Base-by-base conservation (phyloP, 2,888 invertebrate genomes). In the Resseliella maxima region DNA sequence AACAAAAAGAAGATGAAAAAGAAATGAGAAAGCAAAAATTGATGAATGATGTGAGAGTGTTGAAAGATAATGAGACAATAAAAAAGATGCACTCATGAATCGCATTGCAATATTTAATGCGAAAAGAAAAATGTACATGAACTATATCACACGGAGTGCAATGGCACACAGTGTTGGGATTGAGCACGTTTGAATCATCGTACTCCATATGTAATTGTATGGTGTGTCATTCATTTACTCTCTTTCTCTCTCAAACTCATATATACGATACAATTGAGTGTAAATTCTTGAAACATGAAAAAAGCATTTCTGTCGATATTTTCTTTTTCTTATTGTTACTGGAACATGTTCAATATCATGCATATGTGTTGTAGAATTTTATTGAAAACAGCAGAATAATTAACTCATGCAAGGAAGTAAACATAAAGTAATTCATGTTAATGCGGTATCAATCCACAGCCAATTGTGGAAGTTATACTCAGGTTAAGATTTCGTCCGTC, bases 1-100 rank as follows among this genome's bases (percentile, higher is more conserved):
- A 72, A 15, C 31, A 72, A 27, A 15, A 31, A 72, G 31, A 72
- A 72, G 24, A n/a, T 24, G 24, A 59, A n/a, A 59, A 59, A 6
- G 24, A 24, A 24, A 24, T 6, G 59, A 59, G 59, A 27, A n/a
- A n/a, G n/a, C n/a, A n/a, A n/a, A n/a, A n/a, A n/a, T n/a, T n/a
- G n/a, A n/a, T n/a, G n/a, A 41, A 41, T 8, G 6, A 12, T 41
- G 41, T 8, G 41, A 41, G 24, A 10, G 31, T 72, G 72, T 27
- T 72, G 72, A 72, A 72, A 72, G 72, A 72, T 72, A 72, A 72
- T 72, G 72, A 72, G 27, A 27, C 72, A 35, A 72, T 72, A 72
- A 72, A 35, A 72, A 35, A 31, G 72, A 72, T 72, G 72, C 72
- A 72, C 72, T 72, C 31, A 35, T 35, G 31, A 15, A 72, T 15